Percentiles rank a stretch among this genome's conserved stretches.
These are phyloP conservation scores for Thaumatotibia leucotreta DNA, from an alignment of 1,140 invertebrate species.

Conservation along the genomic window DNA sequence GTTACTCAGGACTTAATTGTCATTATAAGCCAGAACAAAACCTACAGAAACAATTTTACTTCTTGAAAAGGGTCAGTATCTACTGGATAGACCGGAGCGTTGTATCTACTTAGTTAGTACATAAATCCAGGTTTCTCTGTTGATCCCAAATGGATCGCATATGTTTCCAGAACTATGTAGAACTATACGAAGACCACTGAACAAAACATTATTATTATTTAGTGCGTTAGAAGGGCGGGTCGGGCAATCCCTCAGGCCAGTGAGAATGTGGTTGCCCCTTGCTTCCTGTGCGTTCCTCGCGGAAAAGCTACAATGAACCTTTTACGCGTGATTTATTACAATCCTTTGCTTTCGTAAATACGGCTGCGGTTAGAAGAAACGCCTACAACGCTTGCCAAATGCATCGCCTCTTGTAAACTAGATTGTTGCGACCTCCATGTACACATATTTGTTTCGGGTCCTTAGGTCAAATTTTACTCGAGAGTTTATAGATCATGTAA, in stretches of 20 bases:
- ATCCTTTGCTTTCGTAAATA: constrained; percentile 11
- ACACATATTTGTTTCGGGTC: not conserved
- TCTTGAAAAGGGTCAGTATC: no score
- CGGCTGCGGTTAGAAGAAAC: not conserved
- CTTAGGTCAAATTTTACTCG: not conserved
- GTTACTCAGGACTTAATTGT: no score
- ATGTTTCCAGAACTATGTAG: not conserved
- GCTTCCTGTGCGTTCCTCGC: not conserved
- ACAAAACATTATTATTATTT: constrained; percentile 2
- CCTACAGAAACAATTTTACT: no score
- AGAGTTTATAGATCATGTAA: not conserved
- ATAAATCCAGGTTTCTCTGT: no score
- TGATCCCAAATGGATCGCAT: not conserved
- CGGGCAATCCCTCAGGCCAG: not conserved
- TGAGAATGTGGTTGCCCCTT: not conserved
- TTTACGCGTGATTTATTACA: constrained; percentile 12
- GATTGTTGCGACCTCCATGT: not conserved
- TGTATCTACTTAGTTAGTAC: no score
- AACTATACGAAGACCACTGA: not conserved
- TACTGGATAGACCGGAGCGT: no score
- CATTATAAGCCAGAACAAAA: no score
- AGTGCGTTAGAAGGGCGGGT: not conserved
- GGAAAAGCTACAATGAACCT: constrained; percentile 8
- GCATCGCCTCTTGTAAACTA: not conserved
- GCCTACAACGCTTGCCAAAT: not conserved